Percentiles rank a stretch among this genome's conserved stretches.
Evolutionary conservation across 2,113 vertebrate genomes (phyloP).

Genomic region (Hippolais icterina): DNA sequence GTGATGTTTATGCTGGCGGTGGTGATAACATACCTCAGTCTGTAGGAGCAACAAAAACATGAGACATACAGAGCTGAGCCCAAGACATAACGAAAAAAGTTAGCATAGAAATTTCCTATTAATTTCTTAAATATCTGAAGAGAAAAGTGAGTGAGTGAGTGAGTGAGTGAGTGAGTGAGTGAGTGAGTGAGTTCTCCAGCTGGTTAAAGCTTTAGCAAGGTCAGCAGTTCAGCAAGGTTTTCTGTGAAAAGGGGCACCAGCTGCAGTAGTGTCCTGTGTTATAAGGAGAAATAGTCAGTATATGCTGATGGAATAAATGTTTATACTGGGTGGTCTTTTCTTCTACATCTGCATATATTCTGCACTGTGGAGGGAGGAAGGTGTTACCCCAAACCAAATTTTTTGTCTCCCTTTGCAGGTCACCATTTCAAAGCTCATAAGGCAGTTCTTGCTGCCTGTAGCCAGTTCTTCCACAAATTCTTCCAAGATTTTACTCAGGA

Average conservation of each 20-base stretch:
- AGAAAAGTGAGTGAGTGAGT: neutral
- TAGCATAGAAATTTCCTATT: neutral
- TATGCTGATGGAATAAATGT: neutral
- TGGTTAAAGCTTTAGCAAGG: neutral
- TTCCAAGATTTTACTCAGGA: slow-evolving; percentile 98
- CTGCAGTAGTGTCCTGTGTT: neutral
- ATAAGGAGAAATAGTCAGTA: neutral
- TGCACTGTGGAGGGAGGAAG: neutral
- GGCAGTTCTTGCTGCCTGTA: slow-evolving; percentile 96
- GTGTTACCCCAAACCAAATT: neutral
- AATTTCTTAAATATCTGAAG: neutral
- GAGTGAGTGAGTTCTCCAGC: neutral
- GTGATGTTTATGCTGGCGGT: neutral
- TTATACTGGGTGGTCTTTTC: neutral
- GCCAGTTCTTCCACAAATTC: slow-evolving; percentile 97
- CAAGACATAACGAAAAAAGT: neutral
- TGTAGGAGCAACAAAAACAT: neutral
- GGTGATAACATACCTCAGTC: neutral
- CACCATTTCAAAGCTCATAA: slow-evolving; percentile 98
- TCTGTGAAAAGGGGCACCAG: neutral
- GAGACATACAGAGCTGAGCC: neutral
- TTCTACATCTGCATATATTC: neutral
- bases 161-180: neutral
- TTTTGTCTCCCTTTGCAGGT: slow-evolving; percentile 69
- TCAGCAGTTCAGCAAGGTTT: neutral